Conservation (phyloP, 2,888 invertebrate genomes). For the Aelia acuminata region DNA sequence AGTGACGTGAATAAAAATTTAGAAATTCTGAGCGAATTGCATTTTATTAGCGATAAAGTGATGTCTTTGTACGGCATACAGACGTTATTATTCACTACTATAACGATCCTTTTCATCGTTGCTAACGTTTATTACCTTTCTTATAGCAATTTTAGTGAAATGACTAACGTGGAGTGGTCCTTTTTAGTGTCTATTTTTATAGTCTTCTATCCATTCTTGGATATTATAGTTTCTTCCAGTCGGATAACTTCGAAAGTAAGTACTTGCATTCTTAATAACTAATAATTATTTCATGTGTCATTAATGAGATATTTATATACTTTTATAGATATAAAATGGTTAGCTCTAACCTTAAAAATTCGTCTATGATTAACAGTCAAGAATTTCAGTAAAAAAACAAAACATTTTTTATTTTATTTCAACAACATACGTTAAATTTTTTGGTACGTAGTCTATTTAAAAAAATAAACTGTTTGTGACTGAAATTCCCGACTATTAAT, state of each 20-base stretch:
- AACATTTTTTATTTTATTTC: too few species aligned
- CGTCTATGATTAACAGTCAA: too few species aligned
- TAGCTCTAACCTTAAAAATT: too few species aligned
- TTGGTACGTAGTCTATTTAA: too few species aligned
- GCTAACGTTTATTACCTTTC: not conserved
- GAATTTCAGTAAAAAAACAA: too few species aligned
- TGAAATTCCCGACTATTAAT: too few species aligned
- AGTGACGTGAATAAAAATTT: not conserved
- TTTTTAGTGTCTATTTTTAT: not conserved
- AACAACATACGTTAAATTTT: too few species aligned
- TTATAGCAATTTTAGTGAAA: not conserved
- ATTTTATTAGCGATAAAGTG: not conserved
- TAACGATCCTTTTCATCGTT: not conserved
- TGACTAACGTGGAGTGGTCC: not conserved
- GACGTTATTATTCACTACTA: not conserved
- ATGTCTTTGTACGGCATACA: not conserved
- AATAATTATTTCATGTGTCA: too few species aligned
- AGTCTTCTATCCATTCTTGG: not conserved
- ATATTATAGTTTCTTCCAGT: constrained; percentile 4
- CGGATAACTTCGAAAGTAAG: not conserved
- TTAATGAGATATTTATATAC: too few species aligned
- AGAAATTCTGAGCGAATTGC: not conserved
- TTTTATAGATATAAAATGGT: too few species aligned
- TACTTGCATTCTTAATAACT: too few species aligned
- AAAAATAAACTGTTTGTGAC: too few species aligned